A percentile compares a stretch with the other conserved stretches of the same genome.
Evolutionary conservation across 2,888 invertebrate genomes (phyloP).

Genomic region (Cryptus viduatorius): DNA sequence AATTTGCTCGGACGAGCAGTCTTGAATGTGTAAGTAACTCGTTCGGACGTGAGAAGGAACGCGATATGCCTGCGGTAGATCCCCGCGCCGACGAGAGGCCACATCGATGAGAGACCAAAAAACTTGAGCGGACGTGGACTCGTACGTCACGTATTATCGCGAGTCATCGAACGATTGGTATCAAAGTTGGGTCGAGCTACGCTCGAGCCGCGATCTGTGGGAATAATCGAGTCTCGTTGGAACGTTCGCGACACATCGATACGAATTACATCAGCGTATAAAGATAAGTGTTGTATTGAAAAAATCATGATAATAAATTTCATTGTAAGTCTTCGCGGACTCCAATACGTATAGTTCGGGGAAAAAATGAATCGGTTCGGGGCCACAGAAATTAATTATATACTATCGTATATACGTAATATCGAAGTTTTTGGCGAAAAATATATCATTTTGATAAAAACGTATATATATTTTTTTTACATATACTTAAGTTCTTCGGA

Average conservation of each 20-base stretch:
- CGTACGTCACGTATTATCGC: conserved; percentile 51
- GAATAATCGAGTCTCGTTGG: conserved; percentile 14
- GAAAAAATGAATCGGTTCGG: background rate
- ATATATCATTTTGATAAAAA: no score
- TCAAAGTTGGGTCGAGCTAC: conserved; percentile 27
- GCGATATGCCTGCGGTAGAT: conserved; percentile 82
- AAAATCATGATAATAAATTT: background rate
- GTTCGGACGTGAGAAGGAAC: conserved; percentile 82
- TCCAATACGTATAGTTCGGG: background rate
- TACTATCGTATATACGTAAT: no score
- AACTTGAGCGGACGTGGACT: conserved; percentile 31
- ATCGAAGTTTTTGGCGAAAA: no score
- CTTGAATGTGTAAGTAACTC: conserved; percentile 75
- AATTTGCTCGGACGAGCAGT: conserved; percentile 70
- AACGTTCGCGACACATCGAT: background rate
- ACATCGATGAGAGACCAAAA: conserved; percentile 42
- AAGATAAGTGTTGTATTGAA: background rate
- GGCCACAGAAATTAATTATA: no score
- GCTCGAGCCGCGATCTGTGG: conserved; percentile 21
- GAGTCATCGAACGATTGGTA: conserved; percentile 45
- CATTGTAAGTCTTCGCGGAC: background rate
- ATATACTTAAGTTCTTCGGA: no score
- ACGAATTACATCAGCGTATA: background rate
- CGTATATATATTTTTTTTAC: no score
- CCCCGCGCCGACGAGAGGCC: conserved; percentile 59